Percentiles rank a stretch among this genome's conserved stretches.
Evolutionary conservation across 2,113 vertebrate species (phyloP).

Genomic region (Ginglymostoma cirratum): DNA sequence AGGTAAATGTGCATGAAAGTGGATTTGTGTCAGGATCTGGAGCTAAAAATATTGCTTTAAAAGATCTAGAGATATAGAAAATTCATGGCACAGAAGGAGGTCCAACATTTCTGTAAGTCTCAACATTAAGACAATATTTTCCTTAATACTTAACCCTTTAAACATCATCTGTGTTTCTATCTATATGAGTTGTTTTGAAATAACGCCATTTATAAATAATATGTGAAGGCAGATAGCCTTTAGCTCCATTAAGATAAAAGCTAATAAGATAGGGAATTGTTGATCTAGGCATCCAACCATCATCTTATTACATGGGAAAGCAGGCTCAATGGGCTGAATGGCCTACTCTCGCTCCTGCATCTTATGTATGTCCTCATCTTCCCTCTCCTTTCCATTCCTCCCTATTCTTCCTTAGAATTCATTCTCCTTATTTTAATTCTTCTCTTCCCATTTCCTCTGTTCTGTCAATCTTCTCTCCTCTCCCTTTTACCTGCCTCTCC

Average conservation of each 20-base stretch:
- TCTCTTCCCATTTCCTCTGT: neutral
- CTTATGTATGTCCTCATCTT: neutral
- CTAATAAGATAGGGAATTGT: neutral
- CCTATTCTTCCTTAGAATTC: neutral
- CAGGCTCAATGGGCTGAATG: neutral
- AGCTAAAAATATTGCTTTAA: neutral
- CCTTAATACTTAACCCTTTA: neutral
- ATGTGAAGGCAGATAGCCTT: neutral
- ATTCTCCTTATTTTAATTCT: neutral
- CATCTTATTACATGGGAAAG: neutral
- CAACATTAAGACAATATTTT: neutral
- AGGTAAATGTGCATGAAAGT: neutral
- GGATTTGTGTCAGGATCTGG: neutral
- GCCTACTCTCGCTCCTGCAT: neutral
- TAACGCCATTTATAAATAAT: neutral
- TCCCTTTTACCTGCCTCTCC: neutral
- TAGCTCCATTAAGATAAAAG: neutral
- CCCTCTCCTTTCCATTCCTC: neutral
- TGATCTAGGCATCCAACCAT: neutral
- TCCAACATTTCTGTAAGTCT: neutral
- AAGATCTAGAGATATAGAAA: neutral
- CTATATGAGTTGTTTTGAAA: neutral
- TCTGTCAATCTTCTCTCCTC: neutral
- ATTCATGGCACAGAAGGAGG: neutral
- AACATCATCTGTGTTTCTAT: neutral